These are phyloP conservation scores for Lordiphosa clarofinis DNA, from an alignment of 1,140 invertebrate genomes.

Conservation along the genomic window DNA sequence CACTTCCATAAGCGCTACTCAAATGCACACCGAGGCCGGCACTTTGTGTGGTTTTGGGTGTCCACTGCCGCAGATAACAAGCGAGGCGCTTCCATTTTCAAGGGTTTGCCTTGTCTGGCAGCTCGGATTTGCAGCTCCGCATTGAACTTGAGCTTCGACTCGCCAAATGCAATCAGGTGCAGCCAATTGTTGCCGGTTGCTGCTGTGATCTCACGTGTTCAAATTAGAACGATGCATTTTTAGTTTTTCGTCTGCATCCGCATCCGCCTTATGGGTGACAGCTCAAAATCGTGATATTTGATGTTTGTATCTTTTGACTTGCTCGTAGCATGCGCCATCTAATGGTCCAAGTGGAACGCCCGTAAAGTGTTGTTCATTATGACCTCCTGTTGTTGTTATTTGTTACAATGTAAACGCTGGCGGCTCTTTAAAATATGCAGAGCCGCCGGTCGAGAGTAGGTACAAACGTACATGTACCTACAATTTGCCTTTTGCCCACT, in stretches of 20 bases:
- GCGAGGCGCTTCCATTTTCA: slow-evolving; percentile 64
- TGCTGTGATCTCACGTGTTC: slow-evolving; percentile 64
- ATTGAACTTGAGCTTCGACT: slow-evolving; percentile 64
- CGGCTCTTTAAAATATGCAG: slow-evolving; percentile 73
- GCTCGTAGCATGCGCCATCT: slow-evolving; percentile 36
- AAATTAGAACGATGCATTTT: slow-evolving; percentile 72
- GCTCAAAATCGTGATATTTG: slow-evolving; percentile 74
- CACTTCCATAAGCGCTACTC: slow-evolving; percentile 42
- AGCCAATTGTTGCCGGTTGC: slow-evolving; percentile 39
- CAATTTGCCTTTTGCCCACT: slow-evolving; percentile 30
- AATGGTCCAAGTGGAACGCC: slow-evolving; percentile 39
- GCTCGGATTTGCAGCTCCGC: slow-evolving; percentile 56
- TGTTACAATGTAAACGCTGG: slow-evolving; percentile 58
- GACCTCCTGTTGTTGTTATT: slow-evolving; percentile 30
- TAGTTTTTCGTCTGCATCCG: slow-evolving; percentile 47
- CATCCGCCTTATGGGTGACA: slow-evolving; percentile 34
- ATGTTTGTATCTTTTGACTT: slow-evolving; percentile 54
- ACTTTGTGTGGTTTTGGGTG: slow-evolving; percentile 46
- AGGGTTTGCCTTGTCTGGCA: slow-evolving; percentile 72
- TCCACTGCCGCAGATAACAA: slow-evolving; percentile 48
- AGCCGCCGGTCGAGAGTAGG: slow-evolving; percentile 26
- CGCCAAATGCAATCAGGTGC: slow-evolving; percentile 42
- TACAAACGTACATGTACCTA: slow-evolving; percentile 4
- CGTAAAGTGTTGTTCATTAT: slow-evolving; percentile 69
- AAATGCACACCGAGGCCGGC: slow-evolving; percentile 21